phyloP scores from a whole-genome alignment of 2,113 vertebrate species.

The Platichthys flesus region DNA sequence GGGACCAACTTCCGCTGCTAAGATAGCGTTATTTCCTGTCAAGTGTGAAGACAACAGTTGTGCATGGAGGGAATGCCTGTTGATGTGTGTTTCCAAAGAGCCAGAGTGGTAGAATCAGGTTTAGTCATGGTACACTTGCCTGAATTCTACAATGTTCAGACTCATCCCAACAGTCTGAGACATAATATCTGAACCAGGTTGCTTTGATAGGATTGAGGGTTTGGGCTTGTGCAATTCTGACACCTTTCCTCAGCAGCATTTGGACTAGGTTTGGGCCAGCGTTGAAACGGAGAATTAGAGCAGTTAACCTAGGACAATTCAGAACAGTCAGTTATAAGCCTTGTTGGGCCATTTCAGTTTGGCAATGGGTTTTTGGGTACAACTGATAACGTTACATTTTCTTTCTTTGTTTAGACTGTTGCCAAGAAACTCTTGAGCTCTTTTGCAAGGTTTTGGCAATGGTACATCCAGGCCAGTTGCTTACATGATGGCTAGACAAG shows the following conservation, averaged over 20 bases:
- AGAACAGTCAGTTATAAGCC: not conserved
- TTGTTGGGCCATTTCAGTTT: not conserved
- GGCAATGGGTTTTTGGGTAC: not conserved
- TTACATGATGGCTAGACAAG: not conserved
- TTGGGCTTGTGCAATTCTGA: not conserved
- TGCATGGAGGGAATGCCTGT: too few relatives aligned
- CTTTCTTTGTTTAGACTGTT: constrained; percentile 9
- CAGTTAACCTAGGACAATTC: too few relatives aligned
- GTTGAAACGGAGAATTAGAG: not conserved
- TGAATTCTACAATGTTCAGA: not conserved
- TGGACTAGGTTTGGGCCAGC: not conserved
- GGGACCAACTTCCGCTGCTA: too few relatives aligned
- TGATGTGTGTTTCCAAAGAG: not conserved
- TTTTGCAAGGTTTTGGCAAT: not conserved
- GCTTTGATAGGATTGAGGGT: not conserved
- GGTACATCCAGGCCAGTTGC: not conserved
- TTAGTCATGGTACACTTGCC: not conserved
- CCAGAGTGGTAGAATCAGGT: not conserved
- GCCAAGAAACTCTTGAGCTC: not conserved
- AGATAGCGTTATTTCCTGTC: too few relatives aligned
- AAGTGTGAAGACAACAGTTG: too few relatives aligned
- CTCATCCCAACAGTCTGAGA: not conserved
- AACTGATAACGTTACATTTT: not conserved
- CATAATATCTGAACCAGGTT: not conserved
- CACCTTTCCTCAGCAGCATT: not conserved